These are phyloP conservation scores for Platypus cylindrus DNA, from an alignment of 2,888 invertebrate genomes.

Conservation along the genomic window DNA sequence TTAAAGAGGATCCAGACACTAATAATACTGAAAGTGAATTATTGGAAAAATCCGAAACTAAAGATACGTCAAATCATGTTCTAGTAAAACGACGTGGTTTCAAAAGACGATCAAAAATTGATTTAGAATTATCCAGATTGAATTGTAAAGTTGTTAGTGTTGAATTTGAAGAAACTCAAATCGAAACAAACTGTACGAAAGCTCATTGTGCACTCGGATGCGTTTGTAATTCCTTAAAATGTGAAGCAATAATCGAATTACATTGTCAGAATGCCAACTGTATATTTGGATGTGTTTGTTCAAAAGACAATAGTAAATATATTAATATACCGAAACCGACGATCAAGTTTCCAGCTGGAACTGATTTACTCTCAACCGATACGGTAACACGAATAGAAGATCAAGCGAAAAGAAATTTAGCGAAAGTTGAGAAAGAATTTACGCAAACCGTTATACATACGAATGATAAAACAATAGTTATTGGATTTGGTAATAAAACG, in stretches of 20 bases:
- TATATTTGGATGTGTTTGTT: conserved; percentile 45
- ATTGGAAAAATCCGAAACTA: too few species aligned
- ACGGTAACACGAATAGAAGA: conserved; percentile 35
- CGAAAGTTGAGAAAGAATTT: conserved; percentile 57
- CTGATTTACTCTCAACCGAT: conserved; percentile 27
- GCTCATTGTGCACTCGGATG: conserved; percentile 51
- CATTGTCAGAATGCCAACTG: conserved; percentile 52
- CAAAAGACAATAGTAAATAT: conserved; percentile 16
- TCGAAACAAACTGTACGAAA: conserved; percentile 37
- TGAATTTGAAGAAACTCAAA: conserved; percentile 26
- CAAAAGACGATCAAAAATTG: conserved; percentile 19
- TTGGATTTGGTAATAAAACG: conserved; percentile 41
- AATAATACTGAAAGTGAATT: conserved; percentile 7
- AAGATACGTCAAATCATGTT: conserved; percentile 8
- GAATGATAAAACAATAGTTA: conserved; percentile 49
- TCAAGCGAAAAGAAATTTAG: conserved; percentile 42
- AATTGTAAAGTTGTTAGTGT: conserved; percentile 53
- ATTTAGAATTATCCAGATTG: conserved; percentile 44
- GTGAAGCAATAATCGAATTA: conserved; percentile 30
- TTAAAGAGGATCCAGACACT: conserved; percentile 22
- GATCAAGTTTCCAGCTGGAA: conserved; percentile 25
- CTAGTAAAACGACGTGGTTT: conserved; percentile 13
- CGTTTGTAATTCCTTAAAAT: conserved; percentile 47
- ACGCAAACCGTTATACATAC: conserved; percentile 56
- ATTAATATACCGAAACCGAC: conserved; percentile 16